Evolutionary conservation across 2,888 invertebrate genomes (phyloP).

Genomic region (Nomada ferruginata): DNA sequence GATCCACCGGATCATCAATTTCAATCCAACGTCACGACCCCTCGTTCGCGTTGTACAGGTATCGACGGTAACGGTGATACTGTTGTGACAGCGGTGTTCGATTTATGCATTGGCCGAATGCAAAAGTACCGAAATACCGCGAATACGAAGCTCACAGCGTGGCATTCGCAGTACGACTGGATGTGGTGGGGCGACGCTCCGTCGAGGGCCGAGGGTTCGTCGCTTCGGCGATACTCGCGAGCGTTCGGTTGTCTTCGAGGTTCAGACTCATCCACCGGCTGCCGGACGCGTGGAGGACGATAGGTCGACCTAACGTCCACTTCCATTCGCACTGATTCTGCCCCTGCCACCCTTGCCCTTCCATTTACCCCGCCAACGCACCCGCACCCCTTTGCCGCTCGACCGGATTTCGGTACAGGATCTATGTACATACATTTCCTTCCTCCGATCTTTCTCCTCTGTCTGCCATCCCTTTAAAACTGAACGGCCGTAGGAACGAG

Average conservation of each 20-base stretch:
- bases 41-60: background rate
- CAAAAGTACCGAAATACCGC: constrained; percentile 62
- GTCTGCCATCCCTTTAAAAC: constrained; percentile 59
- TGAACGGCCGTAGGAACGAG: constrained; percentile 26
- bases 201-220: constrained; percentile 71
- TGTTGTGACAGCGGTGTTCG: constrained; percentile 21
- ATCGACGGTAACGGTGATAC: constrained; percentile 15
- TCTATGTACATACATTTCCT: background rate
- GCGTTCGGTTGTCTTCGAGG: constrained; percentile 60
- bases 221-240: constrained; percentile 72
- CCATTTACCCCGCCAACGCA: constrained; percentile 45
- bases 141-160: constrained; percentile 74
- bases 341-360: constrained; percentile 58
- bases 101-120: constrained; percentile 47
- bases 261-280: constrained; percentile 65
- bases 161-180: constrained; percentile 82
- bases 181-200: constrained; percentile 77
- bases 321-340: constrained; percentile 73
- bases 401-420: constrained; percentile 44
- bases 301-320: constrained; percentile 71
- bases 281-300: constrained; percentile 69
- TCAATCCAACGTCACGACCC: background rate
- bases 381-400: constrained; percentile 45
- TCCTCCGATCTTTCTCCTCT: constrained; percentile 2
- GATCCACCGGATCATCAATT: background rate